Base-by-base conservation (phyloP, 2,797 vertebrate genomes). In the Hirundo rustica region DNA sequence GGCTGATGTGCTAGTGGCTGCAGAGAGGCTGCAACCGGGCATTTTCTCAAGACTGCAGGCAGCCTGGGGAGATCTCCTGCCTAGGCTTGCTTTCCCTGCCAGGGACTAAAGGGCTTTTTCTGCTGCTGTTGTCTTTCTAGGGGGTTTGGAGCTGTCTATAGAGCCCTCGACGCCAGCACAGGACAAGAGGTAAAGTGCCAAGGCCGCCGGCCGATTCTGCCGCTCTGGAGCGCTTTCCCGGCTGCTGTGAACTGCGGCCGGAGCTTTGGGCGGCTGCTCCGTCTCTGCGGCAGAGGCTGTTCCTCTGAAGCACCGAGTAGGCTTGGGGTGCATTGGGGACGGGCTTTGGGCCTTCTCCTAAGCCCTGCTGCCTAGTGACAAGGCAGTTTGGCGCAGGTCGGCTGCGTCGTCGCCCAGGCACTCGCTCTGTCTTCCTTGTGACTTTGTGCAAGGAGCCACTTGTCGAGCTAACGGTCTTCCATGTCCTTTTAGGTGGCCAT, bases 321-420 rank as follows among this genome's bases (percentile, higher is more conserved):
- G 45, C 17, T 40, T 13, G 20, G 57, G n/a, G 25, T 13, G 47
- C 57, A 26, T n/a, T 51, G 40, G 45, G 29, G 57, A 40, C 0
- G 2, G 57, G 13, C 23, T 76, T 16, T 20, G 53, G 29, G 21
- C 34, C 29, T 40, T 40, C 45, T 75, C 10, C 38, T 26, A 5
- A 47, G 51, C 51, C 48, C 53, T 38, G 42, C n/a, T 21, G 7
- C 16, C 62, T 20, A 4, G 9, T 2, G 9, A 6, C 14, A 6
- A 18, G 64, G 51, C 42, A 10, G 6, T 14, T 47, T 26, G 42
- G 62, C 50, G 7, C 27, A 48, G 53, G 44, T 32, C 0, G 3
- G 42, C 64, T 7, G 21, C 6, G 0, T 47, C 29, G 2, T 14
- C 16, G 27, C 42, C 11, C 14, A 1, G 11, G 42, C 34, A 1